Evolutionary conservation across 92 coral and sea anemone genomes (phyloP).

Genomic region (Phenganax stokvisi): DNA sequence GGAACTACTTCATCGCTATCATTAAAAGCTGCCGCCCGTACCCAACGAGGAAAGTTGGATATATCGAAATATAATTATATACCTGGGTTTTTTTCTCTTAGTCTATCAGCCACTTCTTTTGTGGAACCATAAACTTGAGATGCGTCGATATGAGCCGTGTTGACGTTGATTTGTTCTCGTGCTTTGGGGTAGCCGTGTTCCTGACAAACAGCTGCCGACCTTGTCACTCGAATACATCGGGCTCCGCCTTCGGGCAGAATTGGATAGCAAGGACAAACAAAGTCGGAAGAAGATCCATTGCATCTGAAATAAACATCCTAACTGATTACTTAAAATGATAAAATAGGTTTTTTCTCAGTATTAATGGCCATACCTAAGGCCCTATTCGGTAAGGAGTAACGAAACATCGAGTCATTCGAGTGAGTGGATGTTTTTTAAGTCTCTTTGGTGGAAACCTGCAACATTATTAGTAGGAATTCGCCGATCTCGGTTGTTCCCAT

Average conservation of each 20-base stretch:
- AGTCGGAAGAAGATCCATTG: slow-evolving; percentile 5
- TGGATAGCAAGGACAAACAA: slow-evolving; percentile 27
- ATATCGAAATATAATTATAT: not conserved
- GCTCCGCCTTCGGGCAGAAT: slow-evolving; percentile 6
- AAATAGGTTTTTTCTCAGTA: not conserved
- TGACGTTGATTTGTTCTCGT: slow-evolving; percentile 39
- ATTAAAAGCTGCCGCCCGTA: no score
- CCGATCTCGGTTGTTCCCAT: no score
- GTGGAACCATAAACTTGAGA: slow-evolving; percentile 34
- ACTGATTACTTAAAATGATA: no score
- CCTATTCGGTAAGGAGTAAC: not conserved
- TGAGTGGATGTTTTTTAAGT: not conserved
- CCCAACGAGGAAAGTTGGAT: not conserved
- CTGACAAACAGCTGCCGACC: slow-evolving; percentile 37
- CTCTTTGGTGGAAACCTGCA: no score
- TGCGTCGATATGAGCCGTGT: slow-evolving; percentile 25
- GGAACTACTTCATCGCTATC: no score
- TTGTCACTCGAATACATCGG: slow-evolving; percentile 11
- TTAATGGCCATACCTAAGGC: no score
- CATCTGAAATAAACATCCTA: slow-evolving; percentile 1
- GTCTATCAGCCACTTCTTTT: slow-evolving; percentile 3
- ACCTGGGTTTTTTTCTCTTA: slow-evolving; percentile 16
- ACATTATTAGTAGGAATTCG: no score
- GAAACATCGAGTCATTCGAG: not conserved
- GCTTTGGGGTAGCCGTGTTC: slow-evolving; percentile 8